Base-by-base conservation (phyloP, 2,113 vertebrate species). In the Porphyrio hochstetteri region DNA sequence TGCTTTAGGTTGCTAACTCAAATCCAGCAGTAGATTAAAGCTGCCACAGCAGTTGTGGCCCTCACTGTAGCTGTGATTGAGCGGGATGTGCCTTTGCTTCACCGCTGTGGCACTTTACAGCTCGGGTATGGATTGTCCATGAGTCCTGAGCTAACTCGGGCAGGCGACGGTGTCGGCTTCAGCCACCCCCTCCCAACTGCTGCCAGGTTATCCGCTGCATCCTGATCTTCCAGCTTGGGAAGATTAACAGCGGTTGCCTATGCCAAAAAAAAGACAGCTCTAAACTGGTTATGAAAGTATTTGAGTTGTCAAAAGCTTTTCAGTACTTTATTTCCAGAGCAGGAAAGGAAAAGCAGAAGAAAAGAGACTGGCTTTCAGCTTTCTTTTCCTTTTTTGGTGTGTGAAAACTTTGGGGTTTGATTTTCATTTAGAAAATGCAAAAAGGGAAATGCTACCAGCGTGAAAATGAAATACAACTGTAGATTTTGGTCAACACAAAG, bases 91-190 rank as follows among this genome's bases (percentile, higher is more conserved):
- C 56, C 42, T 63, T 40, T n/a, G 56, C 28, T 50, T 61, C 0
- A 4, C 40, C 50, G 38, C 71, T 61, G 71, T 1, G 2, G n/a
- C 46, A 3, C 59, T 50, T 64, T 5, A 7, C 12, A 72, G 68
- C 52, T 77, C 5, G 0, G 7, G 31, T 3, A 2, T 31, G 71
- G 75, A 85, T 20, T 29, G 27, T 70, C 84, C 7, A 0, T 17
- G 28, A 38, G 38, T 27, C 46, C 46, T 19, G 6, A 13, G 31
- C 59, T 67, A 6, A 8, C 23, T 52, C 16, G 7, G 60, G 15
- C 40, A 38, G 65, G 59, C 1, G 0, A 17, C 1, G 0, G 24
- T 7, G 23, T 23, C 16, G 1, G 35, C 84, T 81, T 44, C 69
- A 55, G 52, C 75, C 38, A 6, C 11, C 63, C 63, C 8, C n/a